Base-by-base conservation (phyloP, 2,113 vertebrate genomes). In the Elaphurus davidianus region DNA sequence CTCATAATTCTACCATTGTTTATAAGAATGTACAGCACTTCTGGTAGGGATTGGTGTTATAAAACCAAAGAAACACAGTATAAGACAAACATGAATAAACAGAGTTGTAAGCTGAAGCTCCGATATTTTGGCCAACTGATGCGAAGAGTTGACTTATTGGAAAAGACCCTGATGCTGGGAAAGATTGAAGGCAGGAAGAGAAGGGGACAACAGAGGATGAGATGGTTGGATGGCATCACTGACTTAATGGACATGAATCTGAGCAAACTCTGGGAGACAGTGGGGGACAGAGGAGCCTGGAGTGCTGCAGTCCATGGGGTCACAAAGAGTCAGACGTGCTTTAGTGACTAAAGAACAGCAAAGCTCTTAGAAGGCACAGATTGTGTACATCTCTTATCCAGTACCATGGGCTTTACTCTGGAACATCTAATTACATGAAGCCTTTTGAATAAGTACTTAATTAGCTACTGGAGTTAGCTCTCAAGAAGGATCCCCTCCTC, bases 301-400 rank as follows among this genome's bases (percentile, higher is more conserved):
- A 43, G 2, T 76, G 71, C 21, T 76, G 40, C 23, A 76, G 71
- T 43, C 23, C 12, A 76, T 27, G 23, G 40, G 71, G 40, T 15
- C 1, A 23, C 71, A 43, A 76, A 76, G 40, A 76, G 71, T 15
- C 71, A 76, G 71, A 43, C 12, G 7, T 43, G 23, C 14, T 76
- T 43, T 76, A 76, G 40, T 43, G 23, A 14, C 21, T 43, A 15
- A 43, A 43, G 36, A 43, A 76, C 12, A 76, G 40, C 23, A 43
- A 36, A 40, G 17, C 17, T 43, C 78, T 59, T 1, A 19, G 43
- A 52, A 54, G 40, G 2, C 10, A 33, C 12, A 21, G 23, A 14
- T 17, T 54, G 2, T 4, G 33, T 16, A 1, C 6, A 3, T 2
- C 25, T 33, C 60, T n/a, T 2, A 9, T 7, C 17, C 15, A 1